Conservation (phyloP, 2,113 vertebrate species). For the Leucopternis melanops region DNA sequence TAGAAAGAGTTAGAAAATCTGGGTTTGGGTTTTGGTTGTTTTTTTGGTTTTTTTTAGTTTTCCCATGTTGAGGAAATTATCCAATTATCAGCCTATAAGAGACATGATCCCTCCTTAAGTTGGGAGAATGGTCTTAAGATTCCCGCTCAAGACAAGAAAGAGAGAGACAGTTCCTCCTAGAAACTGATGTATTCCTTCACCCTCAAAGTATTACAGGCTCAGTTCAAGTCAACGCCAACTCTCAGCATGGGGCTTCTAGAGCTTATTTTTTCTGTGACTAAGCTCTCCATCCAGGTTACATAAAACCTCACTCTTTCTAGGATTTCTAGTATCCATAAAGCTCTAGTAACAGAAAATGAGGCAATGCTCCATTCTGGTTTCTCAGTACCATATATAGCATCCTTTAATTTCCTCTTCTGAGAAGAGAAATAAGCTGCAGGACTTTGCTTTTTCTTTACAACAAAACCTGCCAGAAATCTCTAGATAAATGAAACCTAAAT, state of each 20-base stretch:
- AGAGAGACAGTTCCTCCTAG: background rate
- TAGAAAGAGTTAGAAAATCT: background rate
- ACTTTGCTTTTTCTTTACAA: background rate
- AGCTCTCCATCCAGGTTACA: background rate
- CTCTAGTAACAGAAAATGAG: background rate
- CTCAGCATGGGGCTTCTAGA: background rate
- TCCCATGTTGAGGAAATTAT: background rate
- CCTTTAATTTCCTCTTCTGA: background rate
- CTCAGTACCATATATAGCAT: background rate
- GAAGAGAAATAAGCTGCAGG: background rate
- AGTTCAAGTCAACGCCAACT: background rate
- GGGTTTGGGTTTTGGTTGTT: background rate
- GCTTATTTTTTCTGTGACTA: background rate
- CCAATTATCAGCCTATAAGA: background rate
- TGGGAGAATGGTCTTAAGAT: background rate
- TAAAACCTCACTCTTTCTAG: background rate
- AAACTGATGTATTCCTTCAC: background rate
- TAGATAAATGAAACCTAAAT: background rate
- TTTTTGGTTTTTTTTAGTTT: background rate
- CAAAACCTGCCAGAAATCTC: background rate
- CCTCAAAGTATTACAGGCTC: background rate
- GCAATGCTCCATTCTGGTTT: background rate
- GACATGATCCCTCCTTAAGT: background rate
- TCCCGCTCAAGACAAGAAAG: background rate
- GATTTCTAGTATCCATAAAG: background rate